Percentiles rank a stretch among this genome's conserved stretches.
These are phyloP conservation scores for Acropora tenuis DNA, from an alignment of 64 coral and sea anemone genomes.

Conservation along the genomic window DNA sequence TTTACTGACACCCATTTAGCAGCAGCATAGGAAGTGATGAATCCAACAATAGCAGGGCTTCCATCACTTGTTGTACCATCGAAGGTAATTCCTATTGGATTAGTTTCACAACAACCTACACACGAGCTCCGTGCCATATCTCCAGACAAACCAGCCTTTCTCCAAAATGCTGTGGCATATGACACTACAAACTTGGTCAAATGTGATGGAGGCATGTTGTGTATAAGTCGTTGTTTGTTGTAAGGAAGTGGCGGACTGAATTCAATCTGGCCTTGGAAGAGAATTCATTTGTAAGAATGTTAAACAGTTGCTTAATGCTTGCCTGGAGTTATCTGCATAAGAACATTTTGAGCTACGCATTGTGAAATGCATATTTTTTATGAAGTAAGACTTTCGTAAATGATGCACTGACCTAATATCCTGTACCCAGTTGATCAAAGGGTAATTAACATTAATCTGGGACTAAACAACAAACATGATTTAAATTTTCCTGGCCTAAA, in stretches of 20 bases:
- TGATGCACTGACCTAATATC: no score
- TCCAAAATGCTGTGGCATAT: conserved; percentile 85
- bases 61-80: conserved; percentile 81
- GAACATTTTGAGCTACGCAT: no score
- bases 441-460: no score
- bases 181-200: conserved; percentile 92
- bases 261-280: conserved; percentile 78
- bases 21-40: conserved; percentile 87
- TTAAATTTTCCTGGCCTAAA: no score
- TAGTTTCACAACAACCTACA: conserved; percentile 32
- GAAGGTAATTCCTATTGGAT: conserved; percentile 76
- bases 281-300: not conserved
- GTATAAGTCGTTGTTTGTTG: conserved; percentile 72
- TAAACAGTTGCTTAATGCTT: not conserved
- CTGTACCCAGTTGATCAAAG: no score
- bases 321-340: no score
- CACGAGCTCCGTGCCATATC: conserved; percentile 55
- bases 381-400: no score
- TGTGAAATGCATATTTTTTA: no score
- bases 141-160: conserved; percentile 87
- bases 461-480: no score
- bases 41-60: conserved; percentile 88
- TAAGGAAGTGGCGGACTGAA: conserved; percentile 83
- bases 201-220: conserved; percentile 83
- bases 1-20: conserved; percentile 69